Base-by-base conservation (phyloP, 2,888 invertebrate genomes). In the Stenurella melanura region DNA sequence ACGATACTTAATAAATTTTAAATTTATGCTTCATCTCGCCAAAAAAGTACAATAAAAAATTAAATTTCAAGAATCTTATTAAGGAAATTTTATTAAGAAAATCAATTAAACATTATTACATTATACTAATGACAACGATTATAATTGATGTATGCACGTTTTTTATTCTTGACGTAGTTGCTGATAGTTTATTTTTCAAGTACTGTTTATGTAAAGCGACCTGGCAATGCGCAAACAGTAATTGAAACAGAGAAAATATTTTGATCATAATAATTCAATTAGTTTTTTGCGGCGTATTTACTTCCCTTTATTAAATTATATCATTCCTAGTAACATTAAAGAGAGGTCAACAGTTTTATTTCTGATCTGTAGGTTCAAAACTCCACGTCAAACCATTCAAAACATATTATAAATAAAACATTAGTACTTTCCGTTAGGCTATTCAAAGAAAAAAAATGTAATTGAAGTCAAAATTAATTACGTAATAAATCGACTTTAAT, bases 81-180 rank as follows among this genome's bases (percentile, higher is more conserved):
- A n/a, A 0, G 5, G 5, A 50, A 6, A 50, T 50, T 50, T 42
- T 50, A 42, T 42, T 42, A 42, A 11, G 1, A n/a, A 50, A 50
- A 15, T n/a, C n/a, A 50, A 50, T 50, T 50, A 42, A 3, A 12
- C 3, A 42, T 42, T 12, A n/a, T n/a, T 17, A 50, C n/a, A 4
- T n/a, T 50, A n/a, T 50, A n/a, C n/a, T 50, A 15, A 50, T n/a
- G 50, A n/a, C 6, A 15, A 50, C 50, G n/a, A 50, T 42, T 15
- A 15, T 42, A 42, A 42, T 42, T 17, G 19, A 18, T 18, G 15
- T 3, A 5, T 19, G 58, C 1, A 11, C 11, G 2, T 30, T 61
- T 61, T 61, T 61, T 21, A 42, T 9, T 15, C 30, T 61, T 61
- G 61, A 61, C 61, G 61, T 34, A 61, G 57, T 15, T 60, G 21